Percentiles rank a stretch among this genome's conserved stretches.
phyloP scores from a whole-genome alignment of 2,797 vertebrate species.

The Petrocephalus sullivani region DNA sequence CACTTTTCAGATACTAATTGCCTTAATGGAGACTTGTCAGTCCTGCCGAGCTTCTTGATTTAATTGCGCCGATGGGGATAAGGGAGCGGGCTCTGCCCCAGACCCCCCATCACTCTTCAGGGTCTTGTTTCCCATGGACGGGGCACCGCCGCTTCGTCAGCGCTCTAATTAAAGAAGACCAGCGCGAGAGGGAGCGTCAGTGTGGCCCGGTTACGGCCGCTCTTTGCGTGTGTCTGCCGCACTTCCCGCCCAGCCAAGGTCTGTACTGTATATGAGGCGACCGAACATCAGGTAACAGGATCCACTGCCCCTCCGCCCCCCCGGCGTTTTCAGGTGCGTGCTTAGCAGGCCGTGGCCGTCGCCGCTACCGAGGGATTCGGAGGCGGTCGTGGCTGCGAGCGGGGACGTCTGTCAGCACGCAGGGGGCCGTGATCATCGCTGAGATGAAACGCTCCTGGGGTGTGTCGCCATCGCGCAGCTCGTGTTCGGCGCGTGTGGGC shows the following conservation, averaged over 20 bases:
- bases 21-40: constrained; percentile 31
- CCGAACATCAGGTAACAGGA: neutral
- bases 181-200: neutral
- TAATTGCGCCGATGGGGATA: constrained; percentile 26
- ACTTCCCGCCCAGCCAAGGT: neutral
- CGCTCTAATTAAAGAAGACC: constrained; percentile 29
- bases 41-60: constrained; percentile 26
- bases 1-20: constrained; percentile 19
- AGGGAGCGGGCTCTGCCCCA: constrained; percentile 1
- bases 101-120: neutral
- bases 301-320: neutral
- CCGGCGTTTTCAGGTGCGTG: neutral
- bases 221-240: neutral
- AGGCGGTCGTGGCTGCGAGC: neutral
- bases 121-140: neutral
- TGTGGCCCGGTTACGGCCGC: neutral
- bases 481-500: neutral
- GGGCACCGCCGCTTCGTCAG: neutral
- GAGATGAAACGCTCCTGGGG: neutral
- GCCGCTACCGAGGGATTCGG: neutral
- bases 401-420: neutral
- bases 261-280: neutral
- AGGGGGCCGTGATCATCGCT: neutral
- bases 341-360: neutral
- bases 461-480: neutral